Evolutionary conservation across 2,888 invertebrate genomes (phyloP), one percentile per base, ranked within the genome.

Genomic region (Meiosimyza platycephala): DNA sequence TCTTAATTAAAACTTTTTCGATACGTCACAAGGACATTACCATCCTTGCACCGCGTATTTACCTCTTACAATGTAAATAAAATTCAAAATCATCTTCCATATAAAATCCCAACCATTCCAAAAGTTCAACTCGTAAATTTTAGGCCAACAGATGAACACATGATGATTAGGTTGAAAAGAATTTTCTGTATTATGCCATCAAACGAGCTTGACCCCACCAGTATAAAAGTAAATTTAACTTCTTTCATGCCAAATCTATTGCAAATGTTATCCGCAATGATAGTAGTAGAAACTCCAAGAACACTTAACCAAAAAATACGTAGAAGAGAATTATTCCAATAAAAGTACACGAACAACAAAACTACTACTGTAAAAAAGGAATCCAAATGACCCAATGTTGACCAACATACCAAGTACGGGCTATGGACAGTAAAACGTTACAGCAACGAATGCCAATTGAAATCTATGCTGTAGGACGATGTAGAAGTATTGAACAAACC

Each of bases 61-160:
- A 22, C 22, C 22, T 22, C 22, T 2, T 22, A 22, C 22, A 22
- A 22, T 40, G 6, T 9, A 40, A 40, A 40, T 40, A 40, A 40
- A 40, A 6, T 9, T 40, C 7, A 40, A 40, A 40, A 40, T 40
- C 40, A 40, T 40, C 9, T 40, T 40, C 40, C 6, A 40, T 40
- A 40, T 9, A 40, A 40, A 40, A 9, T 9, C 40, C 9, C 9
- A 40, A 40, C 9, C 40, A 40, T 40, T 1, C 40, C 40, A 40
- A 40, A 40, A 40, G 40, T 2, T 5, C 9, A 40, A 40, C 6
- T 40, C 40, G 40, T 2, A 6, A 40, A 40, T 40, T 40, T 28
- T 3, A 28, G 28, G 40, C 40, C 59, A 28, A 11, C 33, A 60
- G 60, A 33, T 62, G 60, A 62, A 62, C n/a, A 62, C 60, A 40